These are phyloP conservation scores for Takifugu flavidus DNA, from an alignment of 2,113 vertebrate genomes.

Conservation along the genomic window DNA sequence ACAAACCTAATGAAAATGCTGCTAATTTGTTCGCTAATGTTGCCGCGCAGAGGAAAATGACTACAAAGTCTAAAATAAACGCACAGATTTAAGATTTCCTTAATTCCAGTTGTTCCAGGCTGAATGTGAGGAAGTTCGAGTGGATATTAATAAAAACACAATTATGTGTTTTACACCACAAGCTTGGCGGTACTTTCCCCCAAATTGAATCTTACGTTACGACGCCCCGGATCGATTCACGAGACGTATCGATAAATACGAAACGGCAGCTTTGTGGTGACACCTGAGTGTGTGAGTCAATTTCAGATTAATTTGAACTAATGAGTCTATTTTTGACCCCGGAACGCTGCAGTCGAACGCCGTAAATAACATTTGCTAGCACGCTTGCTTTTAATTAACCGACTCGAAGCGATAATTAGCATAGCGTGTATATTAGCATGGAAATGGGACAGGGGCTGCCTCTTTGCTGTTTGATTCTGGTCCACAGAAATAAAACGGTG, in stretches of 20 bases:
- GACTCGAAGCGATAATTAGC: slow-evolving; percentile 64
- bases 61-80: too few relatives aligned
- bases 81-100: too few relatives aligned
- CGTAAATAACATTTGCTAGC: slow-evolving; percentile 54
- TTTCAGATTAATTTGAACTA: slow-evolving; percentile 35
- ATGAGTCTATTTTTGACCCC: slow-evolving; percentile 44
- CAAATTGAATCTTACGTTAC: too few relatives aligned
- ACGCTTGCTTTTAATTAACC: slow-evolving; percentile 57
- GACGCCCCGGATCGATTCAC: too few relatives aligned
- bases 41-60: too few relatives aligned
- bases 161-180: too few relatives aligned
- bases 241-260: background rate
- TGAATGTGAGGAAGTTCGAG: background rate
- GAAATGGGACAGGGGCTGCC: slow-evolving; percentile 59
- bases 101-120: background rate
- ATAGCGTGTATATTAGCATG: slow-evolving; percentile 62
- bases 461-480: slow-evolving; percentile 40
- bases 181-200: too few relatives aligned
- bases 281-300: background rate
- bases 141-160: background rate
- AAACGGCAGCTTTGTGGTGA: background rate
- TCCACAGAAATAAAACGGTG: slow-evolving; percentile 11
- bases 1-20: too few relatives aligned
- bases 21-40: too few relatives aligned
- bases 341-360: slow-evolving; percentile 9